phyloP scores from a whole-genome alignment of 2,888 invertebrate species.

The Polydrusus tereticollis region DNA sequence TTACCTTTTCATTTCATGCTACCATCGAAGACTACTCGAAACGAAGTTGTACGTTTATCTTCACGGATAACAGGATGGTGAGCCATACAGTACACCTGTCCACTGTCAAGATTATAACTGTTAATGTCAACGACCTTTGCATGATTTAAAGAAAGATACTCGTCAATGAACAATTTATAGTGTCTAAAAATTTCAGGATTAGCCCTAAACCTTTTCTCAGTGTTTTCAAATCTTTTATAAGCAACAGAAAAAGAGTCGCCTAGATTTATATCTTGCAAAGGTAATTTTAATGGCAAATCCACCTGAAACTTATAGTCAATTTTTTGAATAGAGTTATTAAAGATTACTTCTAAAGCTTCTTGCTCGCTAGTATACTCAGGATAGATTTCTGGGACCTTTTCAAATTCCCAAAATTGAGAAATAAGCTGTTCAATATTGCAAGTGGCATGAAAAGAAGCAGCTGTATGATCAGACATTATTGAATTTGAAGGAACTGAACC shows the following conservation, averaged over 20 bases:
- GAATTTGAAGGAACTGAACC: too few relatives aligned
- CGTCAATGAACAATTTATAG: slow-evolving; percentile 43
- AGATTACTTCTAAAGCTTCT: too few relatives aligned
- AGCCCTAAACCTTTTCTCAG: slow-evolving; percentile 34
- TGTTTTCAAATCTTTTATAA: slow-evolving; percentile 29
- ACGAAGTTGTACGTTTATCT: slow-evolving; percentile 42
- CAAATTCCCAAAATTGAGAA: too few relatives aligned
- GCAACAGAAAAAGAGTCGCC: slow-evolving; percentile 39
- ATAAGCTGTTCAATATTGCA: too few relatives aligned
- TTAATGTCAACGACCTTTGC: slow-evolving; percentile 19
- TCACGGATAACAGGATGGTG: slow-evolving; percentile 46
- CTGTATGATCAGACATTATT: too few relatives aligned
- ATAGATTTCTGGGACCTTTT: too few relatives aligned
- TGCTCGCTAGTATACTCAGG: too few relatives aligned
- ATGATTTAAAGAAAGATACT: slow-evolving; percentile 38
- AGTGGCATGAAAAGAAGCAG: too few relatives aligned
- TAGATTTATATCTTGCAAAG: slow-evolving; percentile 14
- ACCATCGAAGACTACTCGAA: slow-evolving; percentile 49
- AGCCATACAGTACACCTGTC: slow-evolving; percentile 38
- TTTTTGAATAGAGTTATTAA: too few relatives aligned
- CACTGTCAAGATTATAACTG: neutral
- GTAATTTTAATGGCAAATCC: slow-evolving; percentile 37
- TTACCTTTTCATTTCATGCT: slow-evolving; percentile 43
- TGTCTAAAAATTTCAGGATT: slow-evolving; percentile 30
- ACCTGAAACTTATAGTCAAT: too few relatives aligned